These are phyloP conservation scores for Leucoptera coffeella DNA, from an alignment of 2,888 invertebrate species.

Conservation along the genomic window DNA sequence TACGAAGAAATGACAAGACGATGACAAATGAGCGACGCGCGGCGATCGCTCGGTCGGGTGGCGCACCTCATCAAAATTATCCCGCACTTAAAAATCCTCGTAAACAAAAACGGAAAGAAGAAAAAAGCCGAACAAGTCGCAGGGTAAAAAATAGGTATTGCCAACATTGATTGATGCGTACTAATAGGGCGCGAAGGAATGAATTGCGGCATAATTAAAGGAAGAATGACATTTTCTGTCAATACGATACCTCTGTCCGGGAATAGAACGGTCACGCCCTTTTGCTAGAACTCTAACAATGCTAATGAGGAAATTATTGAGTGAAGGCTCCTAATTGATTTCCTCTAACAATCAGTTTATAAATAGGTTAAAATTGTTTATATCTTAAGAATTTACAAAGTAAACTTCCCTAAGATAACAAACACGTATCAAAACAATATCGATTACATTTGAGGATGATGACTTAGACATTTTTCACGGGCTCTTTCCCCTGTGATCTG, in stretches of 20 bases:
- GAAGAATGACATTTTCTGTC: slow-evolving; percentile 51
- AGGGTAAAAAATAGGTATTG: slow-evolving; percentile 50
- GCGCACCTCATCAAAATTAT: slow-evolving; percentile 52
- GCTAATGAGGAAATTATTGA: slow-evolving; percentile 39
- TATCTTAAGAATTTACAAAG: too few species aligned
- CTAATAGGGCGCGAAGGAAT: slow-evolving; percentile 54
- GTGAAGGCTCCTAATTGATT: slow-evolving; percentile 47
- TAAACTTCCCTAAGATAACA: too few species aligned
- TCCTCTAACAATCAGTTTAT: too few species aligned
- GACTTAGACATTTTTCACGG: slow-evolving; percentile 28
- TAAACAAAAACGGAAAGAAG: slow-evolving; percentile 45
- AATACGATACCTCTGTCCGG: slow-evolving; percentile 26
- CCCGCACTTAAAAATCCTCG: slow-evolving; percentile 50
- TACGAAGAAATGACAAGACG: slow-evolving; percentile 53
- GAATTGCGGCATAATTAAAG: slow-evolving; percentile 46
- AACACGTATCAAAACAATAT: background rate
- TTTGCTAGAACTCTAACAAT: slow-evolving; percentile 8
- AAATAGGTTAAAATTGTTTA: too few species aligned
- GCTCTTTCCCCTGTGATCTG: slow-evolving; percentile 37
- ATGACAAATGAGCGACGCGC: slow-evolving; percentile 51
- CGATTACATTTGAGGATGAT: slow-evolving; percentile 19
- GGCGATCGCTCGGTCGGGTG: slow-evolving; percentile 47
- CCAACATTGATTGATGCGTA: slow-evolving; percentile 54
- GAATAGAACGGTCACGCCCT: slow-evolving; percentile 48
- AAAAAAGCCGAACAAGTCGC: slow-evolving; percentile 35